Conservation (phyloP, 2,113 vertebrate genomes). For the Ceuthmochares aereus region DNA sequence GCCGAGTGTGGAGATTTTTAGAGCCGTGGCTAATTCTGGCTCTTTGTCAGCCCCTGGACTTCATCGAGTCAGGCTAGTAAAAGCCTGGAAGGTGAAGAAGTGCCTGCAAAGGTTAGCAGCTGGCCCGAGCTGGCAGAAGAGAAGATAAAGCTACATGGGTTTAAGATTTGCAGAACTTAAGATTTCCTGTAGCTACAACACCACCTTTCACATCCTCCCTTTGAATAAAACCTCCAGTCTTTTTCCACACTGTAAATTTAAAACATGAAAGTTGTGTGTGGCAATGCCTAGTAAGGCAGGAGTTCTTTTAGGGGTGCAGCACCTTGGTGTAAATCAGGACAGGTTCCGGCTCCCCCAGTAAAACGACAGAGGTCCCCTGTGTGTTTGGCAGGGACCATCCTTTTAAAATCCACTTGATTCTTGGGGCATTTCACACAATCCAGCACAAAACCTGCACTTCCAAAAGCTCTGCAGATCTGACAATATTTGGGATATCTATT, state of each 20-base stretch:
- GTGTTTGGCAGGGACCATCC: neutral
- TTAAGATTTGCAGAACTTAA: neutral
- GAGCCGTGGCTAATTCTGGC: neutral
- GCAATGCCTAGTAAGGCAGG: neutral
- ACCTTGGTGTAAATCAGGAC: neutral
- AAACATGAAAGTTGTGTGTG: neutral
- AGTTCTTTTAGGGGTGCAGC: neutral
- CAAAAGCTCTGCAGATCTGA: neutral
- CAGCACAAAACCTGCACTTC: neutral
- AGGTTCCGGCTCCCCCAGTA: neutral
- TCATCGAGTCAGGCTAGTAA: neutral
- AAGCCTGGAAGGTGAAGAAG: neutral
- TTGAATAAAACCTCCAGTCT: neutral
- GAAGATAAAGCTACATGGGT: no score
- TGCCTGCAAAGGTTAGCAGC: neutral
- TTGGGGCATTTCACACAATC: rapidly evolving
- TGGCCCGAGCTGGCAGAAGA: neutral
- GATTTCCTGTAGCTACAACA: neutral
- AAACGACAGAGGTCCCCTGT: neutral
- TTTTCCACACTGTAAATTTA: neutral
- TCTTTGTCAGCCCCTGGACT: neutral
- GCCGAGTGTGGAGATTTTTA: neutral
- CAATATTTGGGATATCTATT: neutral
- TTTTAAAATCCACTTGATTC: neutral
- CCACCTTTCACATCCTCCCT: neutral